Evolutionary conservation across 2,797 vertebrate genomes (phyloP).

Genomic region (Hydrolagus colliei): DNA sequence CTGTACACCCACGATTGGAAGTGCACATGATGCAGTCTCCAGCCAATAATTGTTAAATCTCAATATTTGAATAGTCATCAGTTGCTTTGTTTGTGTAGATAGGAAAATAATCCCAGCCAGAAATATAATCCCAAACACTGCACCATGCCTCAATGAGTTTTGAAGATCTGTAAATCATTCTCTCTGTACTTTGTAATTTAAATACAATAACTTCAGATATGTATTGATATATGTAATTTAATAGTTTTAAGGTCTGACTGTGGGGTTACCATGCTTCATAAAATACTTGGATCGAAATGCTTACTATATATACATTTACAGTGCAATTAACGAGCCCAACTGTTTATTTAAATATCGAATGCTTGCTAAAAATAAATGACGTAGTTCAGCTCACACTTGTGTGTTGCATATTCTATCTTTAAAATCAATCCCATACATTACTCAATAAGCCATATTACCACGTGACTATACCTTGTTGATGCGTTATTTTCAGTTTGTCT

Average conservation of each 20-base stretch:
- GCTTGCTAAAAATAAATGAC: neutral
- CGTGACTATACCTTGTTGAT: too few relatives aligned
- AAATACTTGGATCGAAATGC: neutral
- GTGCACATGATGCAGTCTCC: conserved; percentile 8
- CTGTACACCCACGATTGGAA: neutral
- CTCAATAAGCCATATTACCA: too few relatives aligned
- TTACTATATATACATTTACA: neutral
- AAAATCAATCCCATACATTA: too few relatives aligned
- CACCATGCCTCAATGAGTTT: conserved; percentile 7
- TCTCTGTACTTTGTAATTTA: neutral
- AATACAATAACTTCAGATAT: conserved; percentile 27
- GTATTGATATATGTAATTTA: conserved; percentile 15
- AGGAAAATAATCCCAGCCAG: conserved; percentile 26
- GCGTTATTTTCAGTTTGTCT: neutral
- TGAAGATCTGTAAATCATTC: neutral
- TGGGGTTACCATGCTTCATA: neutral
- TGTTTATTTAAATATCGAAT: neutral
- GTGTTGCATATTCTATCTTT: too few relatives aligned
- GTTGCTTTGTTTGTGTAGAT: conserved; percentile 27
- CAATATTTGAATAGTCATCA: conserved; percentile 23
- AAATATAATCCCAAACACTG: conserved; percentile 28
- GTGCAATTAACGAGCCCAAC: neutral
- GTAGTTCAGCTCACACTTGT: neutral
- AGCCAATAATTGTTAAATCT: conserved; percentile 30
- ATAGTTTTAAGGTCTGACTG: neutral